Evolutionary conservation across 1,140 invertebrate genomes (phyloP).

Genomic region (Dicyema japonicum): DNA sequence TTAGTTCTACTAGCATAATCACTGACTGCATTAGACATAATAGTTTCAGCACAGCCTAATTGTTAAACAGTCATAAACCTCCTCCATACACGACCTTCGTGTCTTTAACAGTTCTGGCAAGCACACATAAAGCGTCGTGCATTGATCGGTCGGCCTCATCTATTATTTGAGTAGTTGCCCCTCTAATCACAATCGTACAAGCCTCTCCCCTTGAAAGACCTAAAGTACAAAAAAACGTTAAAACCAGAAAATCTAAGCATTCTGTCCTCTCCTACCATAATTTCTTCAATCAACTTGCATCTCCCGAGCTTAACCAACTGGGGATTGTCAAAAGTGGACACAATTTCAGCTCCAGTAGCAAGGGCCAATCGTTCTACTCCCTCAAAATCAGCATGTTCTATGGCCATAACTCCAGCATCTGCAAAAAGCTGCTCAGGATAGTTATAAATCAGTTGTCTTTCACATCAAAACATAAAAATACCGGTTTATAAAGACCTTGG

Average conservation of each 20-base stretch:
- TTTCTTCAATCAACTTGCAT: slow-evolving; percentile 76
- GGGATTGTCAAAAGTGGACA: slow-evolving; percentile 80
- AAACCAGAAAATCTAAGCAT: slow-evolving; percentile 39
- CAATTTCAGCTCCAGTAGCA: slow-evolving; percentile 82
- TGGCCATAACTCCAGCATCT: slow-evolving; percentile 87
- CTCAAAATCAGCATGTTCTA: slow-evolving; percentile 97
- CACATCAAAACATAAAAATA: slow-evolving; percentile 25
- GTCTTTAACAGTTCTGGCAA: slow-evolving; percentile 70
- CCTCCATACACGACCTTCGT: slow-evolving; percentile 60
- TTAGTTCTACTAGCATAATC: slow-evolving; percentile 48
- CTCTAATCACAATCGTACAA: slow-evolving; percentile 73
- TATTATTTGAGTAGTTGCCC: slow-evolving; percentile 91
- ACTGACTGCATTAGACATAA: slow-evolving; percentile 67
- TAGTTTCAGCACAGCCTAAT: slow-evolving; percentile 37
- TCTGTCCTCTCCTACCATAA: slow-evolving; percentile 89
- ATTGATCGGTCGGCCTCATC: slow-evolving; percentile 88
- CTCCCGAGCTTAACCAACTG: slow-evolving; percentile 57
- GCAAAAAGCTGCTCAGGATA: slow-evolving; percentile 97
- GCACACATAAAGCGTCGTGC: slow-evolving; percentile 84
- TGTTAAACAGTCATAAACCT: slow-evolving; percentile 22
- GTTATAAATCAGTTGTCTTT: slow-evolving; percentile 98
- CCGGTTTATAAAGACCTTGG: slow-evolving; percentile 93
- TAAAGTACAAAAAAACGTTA: slow-evolving; percentile 7
- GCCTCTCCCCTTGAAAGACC: slow-evolving; percentile 65
- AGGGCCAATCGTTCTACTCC: slow-evolving; percentile 79